These are phyloP conservation scores for Phymastichus coffea DNA, from an alignment of 1,140 invertebrate species.

Conservation along the genomic window DNA sequence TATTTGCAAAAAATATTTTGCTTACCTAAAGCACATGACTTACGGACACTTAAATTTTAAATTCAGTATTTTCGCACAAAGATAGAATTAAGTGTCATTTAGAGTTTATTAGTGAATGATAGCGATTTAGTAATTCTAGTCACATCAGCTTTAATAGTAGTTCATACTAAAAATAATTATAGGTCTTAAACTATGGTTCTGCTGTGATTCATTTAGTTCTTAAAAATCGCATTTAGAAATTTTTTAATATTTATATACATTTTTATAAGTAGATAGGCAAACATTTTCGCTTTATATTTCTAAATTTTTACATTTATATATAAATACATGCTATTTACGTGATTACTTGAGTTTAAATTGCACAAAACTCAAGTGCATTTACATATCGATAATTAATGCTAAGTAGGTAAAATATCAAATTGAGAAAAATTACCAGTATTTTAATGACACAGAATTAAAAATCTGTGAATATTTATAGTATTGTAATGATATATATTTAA, in stretches of 20 bases:
- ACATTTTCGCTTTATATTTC: no score
- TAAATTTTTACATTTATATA: slow-evolving; percentile 7
- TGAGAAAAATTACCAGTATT: no score
- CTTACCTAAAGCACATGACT: slow-evolving; percentile 16
- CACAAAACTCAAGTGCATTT: slow-evolving; percentile 6
- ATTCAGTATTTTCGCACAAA: not conserved
- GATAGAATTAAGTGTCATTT: slow-evolving; percentile 1
- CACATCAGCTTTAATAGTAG: no score
- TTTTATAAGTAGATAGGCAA: no score
- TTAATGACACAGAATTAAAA: not conserved
- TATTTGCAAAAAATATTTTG: slow-evolving; percentile 21
- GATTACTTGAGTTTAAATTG: not conserved
- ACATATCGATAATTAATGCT: not conserved
- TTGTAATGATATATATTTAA: slow-evolving; percentile 11
- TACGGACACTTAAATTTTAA: slow-evolving; percentile 36
- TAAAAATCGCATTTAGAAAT: slow-evolving; percentile 9
- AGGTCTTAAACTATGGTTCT: not conserved
- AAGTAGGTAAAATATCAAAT: no score
- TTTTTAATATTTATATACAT: no score
- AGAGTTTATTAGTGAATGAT: not conserved
- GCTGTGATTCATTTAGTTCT: slow-evolving; percentile 14
- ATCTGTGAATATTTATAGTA: not conserved
- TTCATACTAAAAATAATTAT: not conserved
- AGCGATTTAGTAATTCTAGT: not conserved
- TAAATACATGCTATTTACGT: not conserved